Evolutionary conservation across 2,797 vertebrate genomes (phyloP).

Genomic region (Cossypha heuglini): DNA sequence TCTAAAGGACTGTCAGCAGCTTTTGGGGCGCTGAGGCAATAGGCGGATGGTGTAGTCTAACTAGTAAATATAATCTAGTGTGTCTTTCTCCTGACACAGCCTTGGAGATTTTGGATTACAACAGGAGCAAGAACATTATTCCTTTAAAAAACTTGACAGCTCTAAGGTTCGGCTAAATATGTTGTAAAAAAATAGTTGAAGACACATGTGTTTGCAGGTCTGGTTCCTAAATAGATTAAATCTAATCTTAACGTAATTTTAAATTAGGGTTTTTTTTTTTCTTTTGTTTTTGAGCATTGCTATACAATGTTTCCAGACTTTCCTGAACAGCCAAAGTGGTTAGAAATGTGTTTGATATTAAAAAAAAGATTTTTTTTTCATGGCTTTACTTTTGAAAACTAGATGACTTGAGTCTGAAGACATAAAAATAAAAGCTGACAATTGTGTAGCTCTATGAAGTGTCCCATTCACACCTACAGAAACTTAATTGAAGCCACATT

Average conservation of each 20-base stretch:
- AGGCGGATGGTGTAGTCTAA: too few relatives aligned
- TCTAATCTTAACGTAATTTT: background rate
- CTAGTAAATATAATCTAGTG: background rate
- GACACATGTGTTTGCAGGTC: accelerated
- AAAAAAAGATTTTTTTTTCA: background rate
- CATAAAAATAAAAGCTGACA: accelerated
- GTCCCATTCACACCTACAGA: background rate
- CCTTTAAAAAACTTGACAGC: background rate
- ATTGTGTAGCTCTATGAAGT: accelerated
- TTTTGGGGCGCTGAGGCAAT: background rate
- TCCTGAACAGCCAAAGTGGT: background rate
- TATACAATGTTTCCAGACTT: background rate
- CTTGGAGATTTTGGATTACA: background rate
- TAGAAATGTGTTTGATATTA: background rate
- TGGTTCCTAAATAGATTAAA: background rate
- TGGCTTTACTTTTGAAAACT: background rate
- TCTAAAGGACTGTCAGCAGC: background rate
- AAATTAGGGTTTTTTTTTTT: background rate
- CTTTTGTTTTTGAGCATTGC: background rate
- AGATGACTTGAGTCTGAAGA: background rate
- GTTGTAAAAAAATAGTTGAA: background rate
- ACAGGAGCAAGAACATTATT: background rate
- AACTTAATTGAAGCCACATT: background rate
- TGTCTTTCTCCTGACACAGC: background rate
- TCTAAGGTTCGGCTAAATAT: background rate